Evolutionary conservation across 1,140 invertebrate species (phyloP).

Genomic region (Philopotamus ludificatus): DNA sequence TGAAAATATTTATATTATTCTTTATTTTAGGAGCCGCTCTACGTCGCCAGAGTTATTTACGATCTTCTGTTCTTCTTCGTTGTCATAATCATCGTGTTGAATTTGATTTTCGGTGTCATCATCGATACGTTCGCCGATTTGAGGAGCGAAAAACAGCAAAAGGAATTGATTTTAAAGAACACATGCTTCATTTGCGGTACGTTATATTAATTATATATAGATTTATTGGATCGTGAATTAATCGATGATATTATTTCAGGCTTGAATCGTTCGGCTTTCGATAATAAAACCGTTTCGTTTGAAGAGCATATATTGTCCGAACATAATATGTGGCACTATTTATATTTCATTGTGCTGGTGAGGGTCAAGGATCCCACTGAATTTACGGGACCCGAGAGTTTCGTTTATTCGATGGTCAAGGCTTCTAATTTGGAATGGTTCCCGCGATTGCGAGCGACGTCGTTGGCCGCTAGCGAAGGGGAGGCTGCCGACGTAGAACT

Average conservation of each 20-base stretch:
- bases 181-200: slow-evolving; percentile 98
- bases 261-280: slow-evolving; percentile 92
- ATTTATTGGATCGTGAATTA: background rate
- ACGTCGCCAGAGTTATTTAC: slow-evolving; percentile 92
- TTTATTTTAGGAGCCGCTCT: slow-evolving; percentile 79
- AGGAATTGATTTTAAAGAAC: slow-evolving; percentile 96
- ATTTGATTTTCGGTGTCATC: slow-evolving; percentile 99
- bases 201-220: slow-evolving; percentile 16
- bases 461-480: slow-evolving; percentile 87
- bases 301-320: slow-evolving; percentile 96
- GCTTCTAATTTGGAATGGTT: slow-evolving; percentile 95
- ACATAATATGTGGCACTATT: slow-evolving; percentile 99
- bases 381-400: slow-evolving; percentile 99
- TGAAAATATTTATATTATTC: slow-evolving; percentile 8
- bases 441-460: slow-evolving; percentile 91
- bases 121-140: slow-evolving; percentile 99
- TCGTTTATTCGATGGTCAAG: slow-evolving; percentile 93
- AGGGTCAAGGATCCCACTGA: slow-evolving; percentile 98
- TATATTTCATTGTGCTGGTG: slow-evolving; percentile 98
- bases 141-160: slow-evolving; percentile 98
- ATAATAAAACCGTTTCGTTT: slow-evolving; percentile 98
- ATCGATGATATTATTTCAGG: slow-evolving; percentile 59
- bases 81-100: slow-evolving; percentile 98
- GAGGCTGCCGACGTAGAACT: slow-evolving; percentile 92
- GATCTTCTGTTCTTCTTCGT: slow-evolving; percentile 99